Conservation (phyloP, 1,140 invertebrate genomes). For the Mya arenaria region DNA sequence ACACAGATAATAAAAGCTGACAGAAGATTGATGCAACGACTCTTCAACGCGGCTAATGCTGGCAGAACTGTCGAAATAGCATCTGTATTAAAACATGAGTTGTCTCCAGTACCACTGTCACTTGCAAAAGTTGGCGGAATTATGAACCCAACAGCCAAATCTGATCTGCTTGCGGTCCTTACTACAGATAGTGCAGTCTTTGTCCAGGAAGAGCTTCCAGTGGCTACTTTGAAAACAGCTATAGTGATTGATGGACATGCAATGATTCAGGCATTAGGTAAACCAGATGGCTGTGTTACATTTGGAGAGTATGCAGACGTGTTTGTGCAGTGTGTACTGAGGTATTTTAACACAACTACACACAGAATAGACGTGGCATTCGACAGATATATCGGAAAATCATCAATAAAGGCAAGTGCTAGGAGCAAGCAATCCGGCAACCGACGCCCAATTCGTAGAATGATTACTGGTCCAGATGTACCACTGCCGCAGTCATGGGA, state of each 20-base stretch:
- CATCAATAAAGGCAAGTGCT: background rate
- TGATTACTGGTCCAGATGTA: background rate
- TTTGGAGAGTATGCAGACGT: background rate
- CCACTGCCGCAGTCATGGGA: background rate
- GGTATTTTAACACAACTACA: background rate
- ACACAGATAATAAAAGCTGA: background rate
- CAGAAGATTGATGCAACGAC: background rate
- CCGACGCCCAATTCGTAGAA: background rate
- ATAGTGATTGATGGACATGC: background rate
- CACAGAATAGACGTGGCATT: background rate
- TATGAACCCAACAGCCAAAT: background rate
- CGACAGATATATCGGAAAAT: background rate
- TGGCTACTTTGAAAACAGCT: background rate
- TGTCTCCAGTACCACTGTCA: background rate
- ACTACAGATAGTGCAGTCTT: background rate
- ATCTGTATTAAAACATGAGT: background rate
- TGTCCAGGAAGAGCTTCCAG: background rate
- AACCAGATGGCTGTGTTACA: background rate
- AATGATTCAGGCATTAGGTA: background rate
- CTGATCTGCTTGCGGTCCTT: background rate
- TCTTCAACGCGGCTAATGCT: background rate
- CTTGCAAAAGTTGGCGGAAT: background rate
- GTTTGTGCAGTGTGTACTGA: background rate
- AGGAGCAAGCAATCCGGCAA: background rate
- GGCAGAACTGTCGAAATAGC: background rate